Evolutionary conservation across 2,113 vertebrate genomes (phyloP).

Genomic region (Cyprinus carpio): DNA sequence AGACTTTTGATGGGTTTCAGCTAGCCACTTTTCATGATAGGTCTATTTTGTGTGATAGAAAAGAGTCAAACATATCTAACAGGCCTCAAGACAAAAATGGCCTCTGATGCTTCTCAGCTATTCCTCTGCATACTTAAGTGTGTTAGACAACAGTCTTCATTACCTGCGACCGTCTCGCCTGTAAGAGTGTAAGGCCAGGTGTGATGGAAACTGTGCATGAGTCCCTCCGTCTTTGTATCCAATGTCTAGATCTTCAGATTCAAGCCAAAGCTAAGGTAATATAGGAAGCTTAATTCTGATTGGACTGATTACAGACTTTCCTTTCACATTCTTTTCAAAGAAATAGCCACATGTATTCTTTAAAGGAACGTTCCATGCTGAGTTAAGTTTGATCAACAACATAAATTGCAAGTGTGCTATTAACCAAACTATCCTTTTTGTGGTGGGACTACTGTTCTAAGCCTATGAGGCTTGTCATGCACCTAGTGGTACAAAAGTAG

Average conservation of each 20-base stretch:
- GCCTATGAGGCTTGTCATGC: neutral
- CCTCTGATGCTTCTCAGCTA: neutral
- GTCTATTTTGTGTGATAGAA: neutral
- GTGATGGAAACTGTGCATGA: constrained; percentile 15
- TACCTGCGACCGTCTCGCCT: neutral
- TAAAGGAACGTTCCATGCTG: neutral
- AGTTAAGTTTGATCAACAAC: neutral
- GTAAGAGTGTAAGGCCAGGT: neutral
- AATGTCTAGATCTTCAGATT: constrained; percentile 11
- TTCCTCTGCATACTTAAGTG: neutral
- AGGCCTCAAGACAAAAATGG: neutral
- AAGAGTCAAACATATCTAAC: neutral
- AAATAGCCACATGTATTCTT: neutral
- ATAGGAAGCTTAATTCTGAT: neutral
- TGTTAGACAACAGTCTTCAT: neutral
- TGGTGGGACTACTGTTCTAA: neutral
- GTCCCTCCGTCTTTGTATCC: neutral
- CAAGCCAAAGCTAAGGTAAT: neutral
- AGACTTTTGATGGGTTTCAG: neutral
- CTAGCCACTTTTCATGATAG: neutral
- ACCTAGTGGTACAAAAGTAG: neutral
- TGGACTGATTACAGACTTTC: neutral
- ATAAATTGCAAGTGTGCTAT: neutral
- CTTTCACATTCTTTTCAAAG: neutral
- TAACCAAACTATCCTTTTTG: neutral